These are phyloP conservation scores for Phallusia fumigata DNA, from an alignment of 23 tunicate genomes.

Conservation along the genomic window DNA sequence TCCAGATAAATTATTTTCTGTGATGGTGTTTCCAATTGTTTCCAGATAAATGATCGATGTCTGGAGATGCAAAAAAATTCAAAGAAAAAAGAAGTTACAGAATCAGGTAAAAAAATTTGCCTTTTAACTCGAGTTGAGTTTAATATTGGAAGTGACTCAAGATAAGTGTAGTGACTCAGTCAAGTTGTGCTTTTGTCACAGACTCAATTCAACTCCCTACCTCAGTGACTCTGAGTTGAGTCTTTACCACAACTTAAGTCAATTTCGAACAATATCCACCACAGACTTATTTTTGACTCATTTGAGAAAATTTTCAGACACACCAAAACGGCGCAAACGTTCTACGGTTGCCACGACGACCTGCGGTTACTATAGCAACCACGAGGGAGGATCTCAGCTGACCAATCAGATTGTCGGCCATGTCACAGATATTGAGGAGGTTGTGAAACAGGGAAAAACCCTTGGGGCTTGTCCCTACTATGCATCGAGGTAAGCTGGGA, in stretches of 20 bases:
- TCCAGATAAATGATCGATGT: conserved; percentile 88
- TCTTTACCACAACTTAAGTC: no score
- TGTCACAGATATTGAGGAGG: conserved; percentile 83
- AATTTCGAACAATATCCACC: no score
- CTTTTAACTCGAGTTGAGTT: no score
- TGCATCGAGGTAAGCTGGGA: conserved; percentile 58
- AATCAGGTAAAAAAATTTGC: conserved; percentile 1
- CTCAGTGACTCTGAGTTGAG: no score
- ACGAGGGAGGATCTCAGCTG: conserved; percentile 35
- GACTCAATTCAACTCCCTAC: no score
- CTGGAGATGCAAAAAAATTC: conserved; percentile 78
- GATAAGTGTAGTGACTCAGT: no score
- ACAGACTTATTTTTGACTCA: no score
- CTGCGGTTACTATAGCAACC: conserved; percentile 56
- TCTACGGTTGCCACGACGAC: conserved; percentile 7
- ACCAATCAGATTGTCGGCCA: conserved; percentile 53
- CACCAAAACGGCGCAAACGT: not conserved
- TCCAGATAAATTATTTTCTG: conserved; percentile 46
- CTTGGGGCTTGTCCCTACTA: conserved; percentile 85
- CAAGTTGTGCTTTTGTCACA: no score
- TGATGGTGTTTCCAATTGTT: not conserved
- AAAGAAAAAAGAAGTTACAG: not conserved
- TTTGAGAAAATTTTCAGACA: not conserved
- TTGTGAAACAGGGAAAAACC: conserved; percentile 68
- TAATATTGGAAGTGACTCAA: no score